Conservation (phyloP, 1,140 invertebrate species). For the Drosophila tropicalis region DNA sequence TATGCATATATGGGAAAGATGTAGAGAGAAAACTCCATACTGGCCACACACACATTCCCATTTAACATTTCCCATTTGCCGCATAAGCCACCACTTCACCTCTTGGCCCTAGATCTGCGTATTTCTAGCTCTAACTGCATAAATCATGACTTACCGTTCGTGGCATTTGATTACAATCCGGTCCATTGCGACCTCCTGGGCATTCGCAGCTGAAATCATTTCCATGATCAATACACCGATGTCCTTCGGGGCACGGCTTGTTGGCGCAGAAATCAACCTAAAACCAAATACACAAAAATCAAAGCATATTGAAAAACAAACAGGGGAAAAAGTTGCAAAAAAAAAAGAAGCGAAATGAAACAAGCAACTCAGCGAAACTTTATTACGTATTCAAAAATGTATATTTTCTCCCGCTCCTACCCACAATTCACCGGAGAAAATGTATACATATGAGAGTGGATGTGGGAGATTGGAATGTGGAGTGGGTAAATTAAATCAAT, state of each 20-base stretch:
- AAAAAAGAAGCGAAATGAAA: conserved; percentile 22
- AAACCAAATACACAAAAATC: conserved; percentile 48
- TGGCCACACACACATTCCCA: neutral
- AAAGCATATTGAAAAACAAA: conserved; percentile 61
- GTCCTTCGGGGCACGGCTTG: conserved; percentile 87
- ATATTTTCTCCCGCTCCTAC: conserved; percentile 21
- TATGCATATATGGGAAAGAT: conserved; percentile 39
- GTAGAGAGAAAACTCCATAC: conserved; percentile 15
- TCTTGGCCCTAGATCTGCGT: neutral
- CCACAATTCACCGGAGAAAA: conserved; percentile 22
- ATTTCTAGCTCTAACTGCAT: conserved; percentile 56
- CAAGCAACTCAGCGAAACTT: conserved; percentile 36
- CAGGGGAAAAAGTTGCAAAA: conserved; percentile 16
- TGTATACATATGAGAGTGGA: conserved; percentile 22
- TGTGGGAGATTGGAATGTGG: conserved; percentile 18
- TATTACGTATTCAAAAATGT: conserved; percentile 76
- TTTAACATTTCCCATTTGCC: neutral
- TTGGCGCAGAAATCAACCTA: conserved; percentile 89
- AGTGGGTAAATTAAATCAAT: conserved; percentile 68
- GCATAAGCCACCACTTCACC: neutral
- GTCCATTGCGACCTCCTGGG: conserved; percentile 87
- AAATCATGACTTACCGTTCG: conserved; percentile 84
- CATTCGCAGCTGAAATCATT: conserved; percentile 90
- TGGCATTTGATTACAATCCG: conserved; percentile 85
- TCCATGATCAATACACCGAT: conserved; percentile 87